Evolutionary conservation across 2,113 vertebrate species (phyloP), one percentile per base, ranked within the genome.

Genomic region (Gallinago paraguaiae): DNA sequence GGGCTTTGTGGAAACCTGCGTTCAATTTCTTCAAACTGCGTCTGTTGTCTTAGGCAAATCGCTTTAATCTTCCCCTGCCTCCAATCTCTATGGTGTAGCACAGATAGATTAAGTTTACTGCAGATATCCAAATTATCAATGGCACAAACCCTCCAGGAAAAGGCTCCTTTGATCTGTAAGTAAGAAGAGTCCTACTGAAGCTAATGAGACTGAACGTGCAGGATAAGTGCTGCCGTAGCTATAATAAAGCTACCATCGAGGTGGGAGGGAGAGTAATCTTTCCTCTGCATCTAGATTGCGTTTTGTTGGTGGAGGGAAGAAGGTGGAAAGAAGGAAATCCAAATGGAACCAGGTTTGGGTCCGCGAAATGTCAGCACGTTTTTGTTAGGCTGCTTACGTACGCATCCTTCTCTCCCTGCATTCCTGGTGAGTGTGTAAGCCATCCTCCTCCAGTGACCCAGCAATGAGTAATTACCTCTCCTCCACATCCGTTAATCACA

Each of bases 391-490:
- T 88, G 94, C 93, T 97, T 71, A 35, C 5, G 0, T 22, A 7
- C 10, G 71, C 48, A 3, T 96, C 68, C 89, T 68, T 13, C 88
- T 91, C 65, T 84, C 65, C 70, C 48, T 90, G 72, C n/a, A 10
- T 85, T 95, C 95, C 96, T 97, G 65, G 0, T 6, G 79, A 95
- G 90, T 63, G 35, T 92, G 64, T 61, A 75, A 96, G 93, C 64
- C 79, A 24, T 91, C 97, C 95, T 97, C 94, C 96, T 94, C 95
- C 45, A 63, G 94, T 88, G 97, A 97, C 95, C 97, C 92, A 71
- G 91, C 63, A 37, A 83, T 31, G 68, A 89, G 59, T 96, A 97
- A 97, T 97, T 96, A 71, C 86, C 88, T 97, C 97, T 97, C 96
- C 96, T 96, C 86, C 95, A 46, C 90, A 25, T 72, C 6, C 1